Conservation (phyloP, 2,797 vertebrate genomes). For the Xenentodon cancila region DNA sequence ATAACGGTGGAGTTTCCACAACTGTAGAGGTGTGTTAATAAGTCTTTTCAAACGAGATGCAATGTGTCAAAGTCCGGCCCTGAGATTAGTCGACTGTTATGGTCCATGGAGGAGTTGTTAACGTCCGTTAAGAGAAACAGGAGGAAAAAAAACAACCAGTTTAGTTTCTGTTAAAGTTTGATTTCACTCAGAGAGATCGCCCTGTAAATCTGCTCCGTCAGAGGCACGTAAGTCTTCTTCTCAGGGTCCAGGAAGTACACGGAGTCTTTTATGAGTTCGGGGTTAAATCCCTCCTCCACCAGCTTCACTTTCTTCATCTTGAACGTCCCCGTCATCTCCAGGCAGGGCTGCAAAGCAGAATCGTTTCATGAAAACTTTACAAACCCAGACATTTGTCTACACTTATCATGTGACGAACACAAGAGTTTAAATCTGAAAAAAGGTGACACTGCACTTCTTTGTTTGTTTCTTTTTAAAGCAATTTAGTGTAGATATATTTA, state of each 20-base stretch:
- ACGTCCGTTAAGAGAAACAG: conserved; percentile 4
- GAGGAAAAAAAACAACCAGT: neutral
- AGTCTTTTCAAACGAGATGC: conserved; percentile 10
- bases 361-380: no score
- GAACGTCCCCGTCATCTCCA: conserved; percentile 87
- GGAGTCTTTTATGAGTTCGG: conserved; percentile 77
- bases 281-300: conserved; percentile 89
- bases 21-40: conserved; percentile 10
- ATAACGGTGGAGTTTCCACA: conserved; percentile 15
- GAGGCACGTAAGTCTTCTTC: conserved; percentile 81
- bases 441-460: no score
- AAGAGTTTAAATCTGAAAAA: no score
- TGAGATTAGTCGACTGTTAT: conserved; percentile 71
- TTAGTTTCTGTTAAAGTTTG: conserved; percentile 79
- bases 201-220: conserved; percentile 83
- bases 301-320: conserved; percentile 91
- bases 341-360: conserved; percentile 59
- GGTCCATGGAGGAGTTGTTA: conserved; percentile 21
- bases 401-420: neutral
- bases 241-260: conserved; percentile 87
- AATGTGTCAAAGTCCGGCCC: conserved; percentile 51
- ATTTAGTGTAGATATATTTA: no score
- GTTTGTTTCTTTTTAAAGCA: no score
- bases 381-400: neutral
- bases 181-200: conserved; percentile 71